Evolutionary conservation across 2,888 invertebrate genomes (phyloP).

Genomic region (Orthonychiurus folsomi): DNA sequence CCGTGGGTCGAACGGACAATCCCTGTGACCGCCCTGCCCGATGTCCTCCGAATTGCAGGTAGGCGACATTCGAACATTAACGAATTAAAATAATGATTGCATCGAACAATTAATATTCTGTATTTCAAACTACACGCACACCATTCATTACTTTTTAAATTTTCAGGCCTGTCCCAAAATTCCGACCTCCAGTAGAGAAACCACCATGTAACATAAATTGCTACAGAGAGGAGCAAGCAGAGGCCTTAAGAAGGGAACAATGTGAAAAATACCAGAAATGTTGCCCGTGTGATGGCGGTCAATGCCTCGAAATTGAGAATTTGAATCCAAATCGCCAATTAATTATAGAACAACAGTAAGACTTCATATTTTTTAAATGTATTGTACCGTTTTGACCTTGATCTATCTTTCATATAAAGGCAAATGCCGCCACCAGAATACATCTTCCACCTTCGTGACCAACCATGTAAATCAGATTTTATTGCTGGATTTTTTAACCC

Average conservation of each 20-base stretch:
- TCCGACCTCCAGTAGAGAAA: conserved; percentile 21
- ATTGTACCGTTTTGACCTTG: neutral
- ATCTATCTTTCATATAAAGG: too few species aligned
- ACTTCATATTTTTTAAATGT: neutral
- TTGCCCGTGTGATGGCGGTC: neutral
- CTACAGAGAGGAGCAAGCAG: conserved; percentile 22
- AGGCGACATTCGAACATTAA: conserved; percentile 1
- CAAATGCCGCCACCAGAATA: conserved; percentile 18
- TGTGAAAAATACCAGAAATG: conserved; percentile 23
- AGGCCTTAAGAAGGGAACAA: conserved; percentile 21
- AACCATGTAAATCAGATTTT: conserved; percentile 25
- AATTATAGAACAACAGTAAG: too few species aligned
- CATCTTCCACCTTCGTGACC: conserved; percentile 20
- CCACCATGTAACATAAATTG: conserved; percentile 26
- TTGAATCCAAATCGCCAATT: neutral
- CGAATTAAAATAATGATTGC: conserved; percentile 2
- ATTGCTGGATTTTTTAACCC: conserved; percentile 34
- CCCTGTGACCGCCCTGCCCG: conserved; percentile 30
- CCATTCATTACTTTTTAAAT: too few species aligned
- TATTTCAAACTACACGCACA: neutral
- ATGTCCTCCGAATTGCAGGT: conserved; percentile 29
- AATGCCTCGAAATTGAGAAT: neutral
- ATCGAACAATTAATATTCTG: neutral
- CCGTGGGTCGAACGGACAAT: conserved; percentile 24
- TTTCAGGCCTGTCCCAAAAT: conserved; percentile 27